Conservation (phyloP, 2,888 invertebrate genomes). For the Andricus curvator region DNA sequence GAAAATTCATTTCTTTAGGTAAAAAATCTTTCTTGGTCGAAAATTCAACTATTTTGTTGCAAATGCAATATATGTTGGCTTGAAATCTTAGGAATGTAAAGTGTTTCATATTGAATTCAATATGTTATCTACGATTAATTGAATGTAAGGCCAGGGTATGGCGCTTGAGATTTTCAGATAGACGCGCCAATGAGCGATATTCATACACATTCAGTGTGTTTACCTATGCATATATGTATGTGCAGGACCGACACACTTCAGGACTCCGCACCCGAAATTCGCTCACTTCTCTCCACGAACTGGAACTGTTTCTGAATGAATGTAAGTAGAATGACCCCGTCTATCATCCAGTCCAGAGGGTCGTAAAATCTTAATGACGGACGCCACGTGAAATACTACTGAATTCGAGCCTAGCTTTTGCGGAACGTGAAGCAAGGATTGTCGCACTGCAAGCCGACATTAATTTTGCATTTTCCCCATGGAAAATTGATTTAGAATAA, state of each 20-base stretch:
- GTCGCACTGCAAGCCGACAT: slow-evolving; percentile 43
- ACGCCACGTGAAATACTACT: slow-evolving; percentile 61
- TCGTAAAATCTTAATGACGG: slow-evolving; percentile 71
- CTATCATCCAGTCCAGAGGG: slow-evolving; percentile 63
- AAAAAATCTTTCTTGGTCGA: too few species aligned
- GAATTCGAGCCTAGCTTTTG: slow-evolving; percentile 48
- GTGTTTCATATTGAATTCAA: too few species aligned
- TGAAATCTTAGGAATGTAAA: too few species aligned
- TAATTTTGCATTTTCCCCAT: slow-evolving; percentile 43
- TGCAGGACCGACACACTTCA: not conserved
- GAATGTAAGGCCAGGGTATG: not conserved
- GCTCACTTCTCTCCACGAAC: slow-evolving; percentile 50
- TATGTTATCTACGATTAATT: not conserved
- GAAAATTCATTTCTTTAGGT: too few species aligned
- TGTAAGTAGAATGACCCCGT: slow-evolving; percentile 65
- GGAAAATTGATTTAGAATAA: not conserved
- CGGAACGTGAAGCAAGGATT: slow-evolving; percentile 38
- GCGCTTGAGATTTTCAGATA: not conserved
- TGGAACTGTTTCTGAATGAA: slow-evolving; percentile 61
- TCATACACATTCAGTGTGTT: not conserved
- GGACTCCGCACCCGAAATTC: slow-evolving; percentile 33
- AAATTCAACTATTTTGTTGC: too few species aligned
- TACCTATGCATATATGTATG: not conserved
- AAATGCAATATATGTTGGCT: too few species aligned
- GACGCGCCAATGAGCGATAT: not conserved